Conservation (phyloP, 2,797 vertebrate species). For the Ispidina lecontei region DNA sequence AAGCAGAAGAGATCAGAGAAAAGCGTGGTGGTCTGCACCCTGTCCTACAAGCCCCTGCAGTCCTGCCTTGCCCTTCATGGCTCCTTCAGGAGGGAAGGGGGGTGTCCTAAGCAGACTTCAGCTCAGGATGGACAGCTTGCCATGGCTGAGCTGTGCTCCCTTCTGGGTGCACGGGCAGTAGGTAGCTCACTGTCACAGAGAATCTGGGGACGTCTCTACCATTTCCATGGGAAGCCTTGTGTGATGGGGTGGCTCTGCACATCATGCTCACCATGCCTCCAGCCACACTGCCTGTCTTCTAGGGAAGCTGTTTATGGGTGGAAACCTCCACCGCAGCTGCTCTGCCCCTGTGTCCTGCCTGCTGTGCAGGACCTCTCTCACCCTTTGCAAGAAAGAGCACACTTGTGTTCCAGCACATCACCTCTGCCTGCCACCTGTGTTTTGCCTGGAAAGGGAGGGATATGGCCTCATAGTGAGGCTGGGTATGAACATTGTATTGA, state of each 20-base stretch:
- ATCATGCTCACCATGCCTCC: accelerated
- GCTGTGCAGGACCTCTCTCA: neutral
- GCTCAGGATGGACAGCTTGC: neutral
- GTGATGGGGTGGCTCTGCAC: neutral
- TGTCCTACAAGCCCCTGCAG: neutral
- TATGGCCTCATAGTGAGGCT: neutral
- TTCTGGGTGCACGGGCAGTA: neutral
- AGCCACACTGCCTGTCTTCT: neutral
- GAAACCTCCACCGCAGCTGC: neutral
- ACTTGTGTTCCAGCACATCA: neutral
- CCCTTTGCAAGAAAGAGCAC: neutral
- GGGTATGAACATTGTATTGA: neutral
- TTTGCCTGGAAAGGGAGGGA: neutral
- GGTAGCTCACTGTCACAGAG: neutral
- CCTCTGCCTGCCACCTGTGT: accelerated
- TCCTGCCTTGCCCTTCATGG: no score
- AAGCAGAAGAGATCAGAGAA: neutral
- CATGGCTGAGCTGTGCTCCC: accelerated
- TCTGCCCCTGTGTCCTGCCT: accelerated
- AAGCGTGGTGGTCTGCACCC: neutral
- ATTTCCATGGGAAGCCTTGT: neutral
- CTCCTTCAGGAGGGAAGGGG: neutral
- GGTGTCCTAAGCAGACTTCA: accelerated
- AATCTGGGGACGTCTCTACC: neutral
- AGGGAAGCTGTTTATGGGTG: neutral